A percentile compares a stretch with the other conserved stretches of the same genome.
These are phyloP conservation scores for Falcunculus frontatus DNA, from an alignment of 2,113 vertebrate genomes.

Conservation along the genomic window DNA sequence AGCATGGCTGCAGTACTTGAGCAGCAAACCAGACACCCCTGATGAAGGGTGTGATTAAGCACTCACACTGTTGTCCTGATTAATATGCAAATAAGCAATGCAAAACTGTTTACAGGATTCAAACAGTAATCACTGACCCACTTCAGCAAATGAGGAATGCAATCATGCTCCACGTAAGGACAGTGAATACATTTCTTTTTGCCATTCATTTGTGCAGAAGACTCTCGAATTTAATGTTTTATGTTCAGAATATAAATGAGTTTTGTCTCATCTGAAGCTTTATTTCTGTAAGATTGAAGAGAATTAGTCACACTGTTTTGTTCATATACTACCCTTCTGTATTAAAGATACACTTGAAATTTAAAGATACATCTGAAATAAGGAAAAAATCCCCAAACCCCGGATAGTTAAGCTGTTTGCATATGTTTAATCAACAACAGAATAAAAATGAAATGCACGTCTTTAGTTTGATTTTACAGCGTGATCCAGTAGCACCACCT, in stretches of 20 bases:
- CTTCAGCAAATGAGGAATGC: constrained; percentile 8
- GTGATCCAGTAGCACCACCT: constrained; percentile 23
- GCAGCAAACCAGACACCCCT: background rate
- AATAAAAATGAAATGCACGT: background rate
- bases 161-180: background rate
- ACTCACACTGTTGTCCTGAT: background rate
- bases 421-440: background rate
- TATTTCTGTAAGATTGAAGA: background rate
- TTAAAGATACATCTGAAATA: background rate
- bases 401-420: background rate
- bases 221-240: background rate
- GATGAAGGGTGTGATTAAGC: background rate
- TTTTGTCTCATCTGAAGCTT: background rate
- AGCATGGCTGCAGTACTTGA: background rate
- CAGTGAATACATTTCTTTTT: background rate
- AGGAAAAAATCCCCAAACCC: background rate
- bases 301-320: background rate
- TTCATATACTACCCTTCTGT: background rate
- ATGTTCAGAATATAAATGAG: constrained; percentile 8
- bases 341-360: background rate
- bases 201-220: background rate
- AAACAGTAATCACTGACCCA: constrained; percentile 4
- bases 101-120: background rate
- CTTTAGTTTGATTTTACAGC: accelerated
- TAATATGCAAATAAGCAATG: background rate